These are phyloP conservation scores for Sesia apiformis DNA, from an alignment of 2,888 invertebrate genomes.

Conservation along the genomic window DNA sequence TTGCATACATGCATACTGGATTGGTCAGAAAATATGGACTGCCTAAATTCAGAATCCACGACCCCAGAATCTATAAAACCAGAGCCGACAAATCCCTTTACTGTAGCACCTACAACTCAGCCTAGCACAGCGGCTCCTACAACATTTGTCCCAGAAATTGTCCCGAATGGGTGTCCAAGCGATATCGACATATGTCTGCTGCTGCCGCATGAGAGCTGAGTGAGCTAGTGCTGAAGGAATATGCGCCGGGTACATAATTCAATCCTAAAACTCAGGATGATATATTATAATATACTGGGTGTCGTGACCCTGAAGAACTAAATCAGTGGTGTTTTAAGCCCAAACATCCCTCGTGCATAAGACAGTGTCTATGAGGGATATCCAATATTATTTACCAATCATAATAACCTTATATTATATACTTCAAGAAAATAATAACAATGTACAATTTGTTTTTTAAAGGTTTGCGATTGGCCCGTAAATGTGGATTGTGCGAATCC, in stretches of 20 bases:
- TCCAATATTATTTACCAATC: no score
- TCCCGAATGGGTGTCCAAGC: conserved; percentile 17
- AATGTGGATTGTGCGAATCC: conserved; percentile 9
- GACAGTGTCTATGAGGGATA: no score
- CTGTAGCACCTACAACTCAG: no score
- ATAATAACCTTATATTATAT: no score
- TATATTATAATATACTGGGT: no score
- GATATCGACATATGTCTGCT: conserved; percentile 21
- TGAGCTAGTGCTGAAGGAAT: conserved; percentile 20
- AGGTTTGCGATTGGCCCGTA: conserved; percentile 22
- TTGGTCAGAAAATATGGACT: conserved; percentile 21
- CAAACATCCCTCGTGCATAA: no score
- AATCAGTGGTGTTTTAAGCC: no score
- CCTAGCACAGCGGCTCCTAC: no score
- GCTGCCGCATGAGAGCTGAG: conserved; percentile 35
- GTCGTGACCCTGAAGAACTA: no score
- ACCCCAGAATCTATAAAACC: no score
- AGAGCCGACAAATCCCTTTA: no score
- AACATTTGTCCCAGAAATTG: not conserved
- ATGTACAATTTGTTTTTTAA: not conserved
- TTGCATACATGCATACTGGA: conserved; percentile 7
- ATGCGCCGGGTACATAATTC: conserved; percentile 27
- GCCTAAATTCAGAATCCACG: conserved; percentile 3
- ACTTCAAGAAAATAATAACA: no score
- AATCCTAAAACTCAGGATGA: conserved; percentile 27